Conservation (phyloP, 1,140 invertebrate genomes). For the Drosophila ironensis region DNA sequence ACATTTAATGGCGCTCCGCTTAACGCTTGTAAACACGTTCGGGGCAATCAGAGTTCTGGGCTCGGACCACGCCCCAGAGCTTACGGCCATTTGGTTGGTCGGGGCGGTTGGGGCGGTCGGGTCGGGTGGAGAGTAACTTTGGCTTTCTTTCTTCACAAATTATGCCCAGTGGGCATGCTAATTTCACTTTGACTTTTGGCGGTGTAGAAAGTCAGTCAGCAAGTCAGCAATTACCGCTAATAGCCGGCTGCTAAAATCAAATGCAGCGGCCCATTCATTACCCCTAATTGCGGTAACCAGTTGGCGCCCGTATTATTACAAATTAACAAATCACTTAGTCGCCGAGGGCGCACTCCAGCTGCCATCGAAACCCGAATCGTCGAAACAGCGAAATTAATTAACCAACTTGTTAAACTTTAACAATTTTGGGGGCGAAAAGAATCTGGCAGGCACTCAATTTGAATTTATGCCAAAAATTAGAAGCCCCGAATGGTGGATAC, state of each 20-base stretch:
- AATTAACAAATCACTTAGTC: slow-evolving; percentile 75
- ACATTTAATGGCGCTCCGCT: slow-evolving; percentile 73
- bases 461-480: slow-evolving; percentile 41
- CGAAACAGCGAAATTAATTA: slow-evolving; percentile 69
- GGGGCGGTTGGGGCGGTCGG: neutral
- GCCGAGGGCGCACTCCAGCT: slow-evolving; percentile 7
- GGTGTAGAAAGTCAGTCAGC: slow-evolving; percentile 61
- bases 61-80: slow-evolving; percentile 28
- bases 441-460: slow-evolving; percentile 46
- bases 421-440: slow-evolving; percentile 48
- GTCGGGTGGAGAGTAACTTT: slow-evolving; percentile 1
- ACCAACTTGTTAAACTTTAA: slow-evolving; percentile 70
- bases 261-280: slow-evolving; percentile 59
- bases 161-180: slow-evolving; percentile 73
- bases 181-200: slow-evolving; percentile 63
- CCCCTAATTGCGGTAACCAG: slow-evolving; percentile 59
- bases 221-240: slow-evolving; percentile 76
- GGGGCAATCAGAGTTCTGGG: slow-evolving; percentile 45
- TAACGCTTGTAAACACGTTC: slow-evolving; percentile 77
- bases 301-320: slow-evolving; percentile 62
- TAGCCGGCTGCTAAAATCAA: slow-evolving; percentile 59
- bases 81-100: too few species aligned
- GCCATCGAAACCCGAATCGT: slow-evolving; percentile 2
- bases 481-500: too few species aligned
- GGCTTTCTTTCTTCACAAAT: slow-evolving; percentile 51